Evolutionary conservation across 2,888 invertebrate genomes (phyloP), one percentile per base, ranked within the genome.

Genomic region (Brachyopa scutellaris): DNA sequence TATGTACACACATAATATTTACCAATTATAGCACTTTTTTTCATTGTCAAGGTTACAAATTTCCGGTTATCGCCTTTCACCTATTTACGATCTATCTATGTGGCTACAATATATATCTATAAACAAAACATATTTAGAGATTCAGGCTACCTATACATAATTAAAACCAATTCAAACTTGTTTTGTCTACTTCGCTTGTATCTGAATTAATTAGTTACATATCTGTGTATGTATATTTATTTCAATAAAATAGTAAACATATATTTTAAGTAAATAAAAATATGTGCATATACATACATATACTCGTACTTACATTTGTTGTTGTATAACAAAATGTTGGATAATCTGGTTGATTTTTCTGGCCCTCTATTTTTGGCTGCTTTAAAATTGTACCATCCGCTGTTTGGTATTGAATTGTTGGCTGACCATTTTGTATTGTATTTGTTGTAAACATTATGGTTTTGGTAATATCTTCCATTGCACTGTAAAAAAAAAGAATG

Each of bases 341-440:
- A 86, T 93, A 94, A 62, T 94, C 94, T 91, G 92, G 89, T 36
- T 92, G 91, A 15, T 87, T 83, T 87, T 93, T 93, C 83, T 92
- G 91, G 83, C 91, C 92, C 89, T 93, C 93, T 85, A 93, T 93
- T 88, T 93, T 93, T 55, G 92, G 92, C 88, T 93, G 93, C 87
- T 93, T 93, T 64, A 93, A 91, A 73, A 91, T 93, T 86, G 93
- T 93, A 59, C 93, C 93, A 87, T 94, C 94, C 84, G 92, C 91
- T 84, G 94, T 93, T 88, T 94, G 94, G 88, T 94, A 94, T 88
- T 94, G 94, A 84, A 94, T 92, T 85, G 93, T 92, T 86, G 93
- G 93, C 70, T 92, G 91, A 85, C 92, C 92, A 89, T 92, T 91
- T 88, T 92, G 92, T 84, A 93, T 92, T 42, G 93, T 89, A 88